Percentiles rank a stretch among this genome's conserved stretches.
phyloP scores from a whole-genome alignment of 2,888 invertebrate genomes.

The Orthosia cruda region DNA sequence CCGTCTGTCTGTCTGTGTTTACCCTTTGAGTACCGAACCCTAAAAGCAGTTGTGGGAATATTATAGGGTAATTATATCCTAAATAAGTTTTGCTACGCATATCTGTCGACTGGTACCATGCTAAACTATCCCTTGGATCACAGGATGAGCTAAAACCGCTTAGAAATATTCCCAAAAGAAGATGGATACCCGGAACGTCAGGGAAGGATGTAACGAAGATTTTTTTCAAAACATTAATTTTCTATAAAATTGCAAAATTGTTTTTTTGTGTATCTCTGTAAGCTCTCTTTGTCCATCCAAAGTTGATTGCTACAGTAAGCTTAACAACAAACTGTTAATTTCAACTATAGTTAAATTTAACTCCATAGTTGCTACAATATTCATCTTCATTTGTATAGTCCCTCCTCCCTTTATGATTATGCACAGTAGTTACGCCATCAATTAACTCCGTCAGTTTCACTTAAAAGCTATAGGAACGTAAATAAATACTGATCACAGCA shows the following conservation, averaged over 20 bases:
- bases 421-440: conserved; percentile 22
- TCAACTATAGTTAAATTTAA: not conserved
- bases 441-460: conserved; percentile 51
- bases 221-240: conserved; percentile 3
- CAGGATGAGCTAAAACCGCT: not conserved
- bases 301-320: not conserved
- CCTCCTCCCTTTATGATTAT: conserved; percentile 24
- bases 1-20: no score
- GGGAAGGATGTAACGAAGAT: not conserved
- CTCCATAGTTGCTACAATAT: not conserved
- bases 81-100: not conserved
- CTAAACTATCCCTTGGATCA: not conserved
- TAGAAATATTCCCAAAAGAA: not conserved
- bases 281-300: not conserved
- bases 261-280: not conserved
- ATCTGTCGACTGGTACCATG: not conserved
- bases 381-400: not conserved
- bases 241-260: not conserved
- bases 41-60: no score
- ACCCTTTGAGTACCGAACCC: no score
- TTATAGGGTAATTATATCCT: no score
- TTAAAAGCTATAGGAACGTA: conserved; percentile 28
- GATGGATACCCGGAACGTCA: not conserved
- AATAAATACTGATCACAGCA: conserved; percentile 38
- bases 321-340: not conserved